These are phyloP conservation scores for Podilymbus podiceps DNA, from an alignment of 2,113 vertebrate genomes.

Conservation along the genomic window DNA sequence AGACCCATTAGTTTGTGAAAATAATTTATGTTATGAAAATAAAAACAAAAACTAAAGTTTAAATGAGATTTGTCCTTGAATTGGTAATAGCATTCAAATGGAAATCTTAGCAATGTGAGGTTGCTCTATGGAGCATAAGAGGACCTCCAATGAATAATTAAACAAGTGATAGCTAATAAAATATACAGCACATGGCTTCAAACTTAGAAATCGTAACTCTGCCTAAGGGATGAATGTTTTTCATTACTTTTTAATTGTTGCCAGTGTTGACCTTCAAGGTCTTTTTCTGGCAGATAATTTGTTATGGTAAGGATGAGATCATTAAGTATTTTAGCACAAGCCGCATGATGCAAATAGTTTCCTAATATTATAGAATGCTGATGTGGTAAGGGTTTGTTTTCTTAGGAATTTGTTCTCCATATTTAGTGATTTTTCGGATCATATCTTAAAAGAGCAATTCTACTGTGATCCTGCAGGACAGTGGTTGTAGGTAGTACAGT, in stretches of 20 bases:
- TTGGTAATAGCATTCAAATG: constrained; percentile 65
- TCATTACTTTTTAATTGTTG: constrained; percentile 83
- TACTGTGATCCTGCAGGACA: neutral
- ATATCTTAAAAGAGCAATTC: neutral
- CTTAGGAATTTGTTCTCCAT: constrained; percentile 41
- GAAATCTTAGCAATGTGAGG: constrained; percentile 77
- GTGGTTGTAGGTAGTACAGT: neutral
- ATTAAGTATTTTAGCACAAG: constrained; percentile 74
- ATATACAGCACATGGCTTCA: constrained; percentile 77
- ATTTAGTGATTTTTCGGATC: constrained; percentile 18
- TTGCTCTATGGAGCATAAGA: constrained; percentile 77
- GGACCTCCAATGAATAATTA: constrained; percentile 78
- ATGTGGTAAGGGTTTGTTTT: constrained; percentile 43
- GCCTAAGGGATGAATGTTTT: constrained; percentile 80
- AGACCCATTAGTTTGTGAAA: constrained; percentile 34
- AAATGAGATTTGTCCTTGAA: constrained; percentile 71
- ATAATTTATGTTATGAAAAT: constrained; percentile 47
- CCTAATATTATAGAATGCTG: constrained; percentile 67
- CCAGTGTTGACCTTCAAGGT: constrained; percentile 79
- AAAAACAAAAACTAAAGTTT: constrained; percentile 53
- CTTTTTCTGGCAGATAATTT: constrained; percentile 77
- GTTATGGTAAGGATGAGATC: constrained; percentile 79
- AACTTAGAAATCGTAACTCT: constrained; percentile 75
- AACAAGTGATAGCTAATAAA: constrained; percentile 81
- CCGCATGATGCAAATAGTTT: constrained; percentile 54